These are phyloP conservation scores for Halcyon badia DNA, from an alignment of 2,797 vertebrate genomes.

Conservation along the genomic window DNA sequence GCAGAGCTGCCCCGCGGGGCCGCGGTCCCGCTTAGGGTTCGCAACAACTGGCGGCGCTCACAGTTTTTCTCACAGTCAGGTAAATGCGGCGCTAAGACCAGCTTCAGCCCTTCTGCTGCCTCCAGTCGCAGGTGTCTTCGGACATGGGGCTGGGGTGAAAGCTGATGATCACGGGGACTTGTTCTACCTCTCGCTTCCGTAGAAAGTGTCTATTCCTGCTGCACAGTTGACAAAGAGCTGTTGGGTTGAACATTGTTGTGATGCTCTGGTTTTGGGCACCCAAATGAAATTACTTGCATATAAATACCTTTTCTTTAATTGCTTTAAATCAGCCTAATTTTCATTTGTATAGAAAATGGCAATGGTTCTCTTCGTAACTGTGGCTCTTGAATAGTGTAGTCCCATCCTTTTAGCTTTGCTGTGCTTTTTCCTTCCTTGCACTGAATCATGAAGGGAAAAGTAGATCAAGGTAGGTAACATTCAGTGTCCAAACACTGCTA, in stretches of 20 bases:
- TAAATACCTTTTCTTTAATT: neutral
- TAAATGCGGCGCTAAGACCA: slow-evolving; percentile 79
- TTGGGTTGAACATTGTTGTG: neutral
- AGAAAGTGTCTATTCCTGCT: slow-evolving; percentile 58
- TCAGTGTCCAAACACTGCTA: neutral
- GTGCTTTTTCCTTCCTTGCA: slow-evolving; percentile 48
- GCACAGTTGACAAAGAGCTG: slow-evolving; percentile 79
- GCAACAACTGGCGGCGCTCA: slow-evolving; percentile 90
- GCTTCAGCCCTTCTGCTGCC: slow-evolving; percentile 65
- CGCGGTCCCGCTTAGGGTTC: slow-evolving; percentile 84
- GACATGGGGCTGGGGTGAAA: slow-evolving; percentile 40
- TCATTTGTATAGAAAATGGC: slow-evolving; percentile 31
- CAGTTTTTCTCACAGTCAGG: slow-evolving; percentile 93
- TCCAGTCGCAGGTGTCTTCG: neutral
- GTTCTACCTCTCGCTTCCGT: slow-evolving; percentile 53
- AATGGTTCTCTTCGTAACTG: slow-evolving; percentile 77
- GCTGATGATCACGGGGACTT: slow-evolving; percentile 21
- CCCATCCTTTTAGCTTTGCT: slow-evolving; percentile 37
- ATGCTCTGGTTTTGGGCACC: slow-evolving; percentile 39
- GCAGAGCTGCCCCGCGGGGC: slow-evolving; percentile 85
- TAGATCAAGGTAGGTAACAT: slow-evolving; percentile 9
- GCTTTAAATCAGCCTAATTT: neutral
- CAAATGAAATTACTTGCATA: slow-evolving; percentile 1
- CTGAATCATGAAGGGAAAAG: slow-evolving; percentile 21
- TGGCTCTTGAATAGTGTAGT: slow-evolving; percentile 66